phyloP scores from a whole-genome alignment of 2,888 invertebrate species.

The Tipula vernalis region DNA sequence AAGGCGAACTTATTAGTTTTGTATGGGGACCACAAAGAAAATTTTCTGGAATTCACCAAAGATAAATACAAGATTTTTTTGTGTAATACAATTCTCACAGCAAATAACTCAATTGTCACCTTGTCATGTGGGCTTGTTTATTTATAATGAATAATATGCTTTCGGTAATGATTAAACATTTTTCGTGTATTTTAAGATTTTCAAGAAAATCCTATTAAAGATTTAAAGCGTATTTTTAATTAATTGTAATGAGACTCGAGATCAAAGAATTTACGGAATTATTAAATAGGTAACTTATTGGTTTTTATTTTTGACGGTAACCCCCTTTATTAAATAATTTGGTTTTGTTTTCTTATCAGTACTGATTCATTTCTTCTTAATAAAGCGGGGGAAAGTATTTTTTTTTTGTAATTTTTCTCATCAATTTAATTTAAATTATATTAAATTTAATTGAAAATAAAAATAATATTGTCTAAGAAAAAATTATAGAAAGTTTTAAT shows the following conservation, averaged over 20 bases:
- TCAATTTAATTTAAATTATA: slow-evolving; percentile 4
- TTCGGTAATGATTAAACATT: background rate
- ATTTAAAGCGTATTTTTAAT: background rate
- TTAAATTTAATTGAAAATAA: background rate
- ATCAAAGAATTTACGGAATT: background rate
- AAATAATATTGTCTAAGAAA: background rate
- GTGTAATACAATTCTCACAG: background rate
- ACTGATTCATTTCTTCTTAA: background rate
- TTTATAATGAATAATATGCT: background rate
- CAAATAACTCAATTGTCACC: background rate
- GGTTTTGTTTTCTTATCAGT: background rate
- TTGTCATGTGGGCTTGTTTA: background rate
- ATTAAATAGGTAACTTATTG: background rate
- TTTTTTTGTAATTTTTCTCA: background rate
- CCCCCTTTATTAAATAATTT: background rate
- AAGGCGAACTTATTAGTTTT: background rate
- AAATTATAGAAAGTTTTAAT: background rate
- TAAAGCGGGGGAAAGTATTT: background rate
- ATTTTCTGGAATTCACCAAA: background rate
- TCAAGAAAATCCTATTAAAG: background rate
- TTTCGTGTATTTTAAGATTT: background rate
- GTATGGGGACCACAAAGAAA: background rate
- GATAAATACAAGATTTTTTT: background rate
- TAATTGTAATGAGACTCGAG: background rate
- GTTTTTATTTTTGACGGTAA: background rate